Evolutionary conservation across 2,797 vertebrate genomes (phyloP), one percentile per base, ranked within the genome.

Genomic region (Cryptoblepharus egeriae): DNA sequence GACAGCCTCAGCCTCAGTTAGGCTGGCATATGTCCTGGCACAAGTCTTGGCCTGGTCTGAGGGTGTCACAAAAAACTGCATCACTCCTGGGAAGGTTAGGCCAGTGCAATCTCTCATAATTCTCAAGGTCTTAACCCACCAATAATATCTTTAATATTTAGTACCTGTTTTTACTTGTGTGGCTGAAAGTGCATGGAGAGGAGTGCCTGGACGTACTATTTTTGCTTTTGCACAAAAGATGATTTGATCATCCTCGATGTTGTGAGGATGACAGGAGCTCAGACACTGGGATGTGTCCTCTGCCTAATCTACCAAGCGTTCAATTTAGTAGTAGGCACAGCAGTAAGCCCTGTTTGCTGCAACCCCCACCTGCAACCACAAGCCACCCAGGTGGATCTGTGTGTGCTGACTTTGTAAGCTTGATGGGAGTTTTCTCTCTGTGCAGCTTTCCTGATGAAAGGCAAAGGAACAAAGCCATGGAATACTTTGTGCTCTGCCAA

Each of bases 391-490:
- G 61, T 37, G 13, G 24, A 52, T 65, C 28, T 57, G 22, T 68
- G 22, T 68, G 61, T 26, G 42, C 42, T 78, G n/a, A 20, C 32
- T 58, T 39, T 65, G 68, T 73, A 11, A 30, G 32, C 20, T 5
- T 28, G 35, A 55, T 55, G 57, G 22, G 49, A 52, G 49, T 52
- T 15, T 52, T 26, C 5, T 39, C 63, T 65, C 52, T 64, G 11
- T 15, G 42, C 42, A 75, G 79, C 69, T 15, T 15, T 28, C 8
- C 26, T 13, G 20, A 32, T 28, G 75, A 52, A 61, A 82, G 52
- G 15, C 63, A 74, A 63, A 73, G 30, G 42, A 79, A 78, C 55
- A 57, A 82, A 79, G 57, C 20, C 30, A 32, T 67, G 42, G 30
- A 32, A 12, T 28, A 39, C 68, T 73, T 77, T 73, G 67, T 57